Percentiles rank a stretch among this genome's conserved stretches.
These are phyloP conservation scores for Astreopora myriophthalma DNA, from an alignment of 64 coral and sea anemone species.

Conservation along the genomic window DNA sequence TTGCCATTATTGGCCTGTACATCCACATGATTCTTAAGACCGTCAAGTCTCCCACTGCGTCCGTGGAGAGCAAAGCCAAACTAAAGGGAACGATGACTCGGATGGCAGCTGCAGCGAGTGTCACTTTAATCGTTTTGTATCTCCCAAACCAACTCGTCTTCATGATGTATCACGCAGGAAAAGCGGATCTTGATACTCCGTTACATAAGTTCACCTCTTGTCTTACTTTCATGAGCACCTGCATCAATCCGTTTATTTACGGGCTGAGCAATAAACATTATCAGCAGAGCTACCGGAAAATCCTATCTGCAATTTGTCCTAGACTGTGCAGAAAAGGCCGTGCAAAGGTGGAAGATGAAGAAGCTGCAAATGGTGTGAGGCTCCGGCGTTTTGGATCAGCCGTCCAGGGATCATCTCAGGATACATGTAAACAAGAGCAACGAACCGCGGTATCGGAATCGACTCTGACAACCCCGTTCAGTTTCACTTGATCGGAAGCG, in stretches of 20 bases:
- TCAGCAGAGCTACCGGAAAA: conserved; percentile 14
- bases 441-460: too few species aligned
- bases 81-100: not conserved
- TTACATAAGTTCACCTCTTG: not conserved
- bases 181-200: not conserved
- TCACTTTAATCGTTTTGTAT: conserved; percentile 34
- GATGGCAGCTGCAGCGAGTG: conserved; percentile 4
- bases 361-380: too few species aligned
- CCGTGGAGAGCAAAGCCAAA: not conserved
- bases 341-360: too few species aligned
- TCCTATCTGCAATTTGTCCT: not conserved
- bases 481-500: too few species aligned
- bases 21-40: conserved; percentile 13
- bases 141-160: conserved; percentile 15
- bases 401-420: too few species aligned
- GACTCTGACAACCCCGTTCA: too few species aligned
- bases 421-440: too few species aligned
- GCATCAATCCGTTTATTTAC: conserved; percentile 46
- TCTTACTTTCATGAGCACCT: conserved; percentile 35
- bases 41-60: not conserved
- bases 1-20: conserved; percentile 52
- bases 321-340: not conserved
- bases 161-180: not conserved
- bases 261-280: conserved; percentile 54
- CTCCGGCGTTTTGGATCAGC: too few species aligned